Percentiles rank a stretch among this genome's conserved stretches.
These are phyloP conservation scores for Apodemus agrarius DNA, from an alignment of 2,797 vertebrate species.

Conservation along the genomic window DNA sequence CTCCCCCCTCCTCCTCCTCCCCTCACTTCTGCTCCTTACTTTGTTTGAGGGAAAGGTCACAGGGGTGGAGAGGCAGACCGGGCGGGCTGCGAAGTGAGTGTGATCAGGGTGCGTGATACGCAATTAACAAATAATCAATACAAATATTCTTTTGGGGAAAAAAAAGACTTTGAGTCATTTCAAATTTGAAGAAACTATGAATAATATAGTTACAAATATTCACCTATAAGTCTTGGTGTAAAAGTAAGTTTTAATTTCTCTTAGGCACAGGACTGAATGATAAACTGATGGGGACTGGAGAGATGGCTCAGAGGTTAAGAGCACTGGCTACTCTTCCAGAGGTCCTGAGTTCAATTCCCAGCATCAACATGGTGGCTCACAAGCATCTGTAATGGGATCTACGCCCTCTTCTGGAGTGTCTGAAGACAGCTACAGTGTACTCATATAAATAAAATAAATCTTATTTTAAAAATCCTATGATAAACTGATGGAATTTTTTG, in stretches of 20 bases:
- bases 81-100: background rate
- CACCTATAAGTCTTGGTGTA: conserved; percentile 1
- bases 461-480: too few relatives aligned
- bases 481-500: too few relatives aligned
- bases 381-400: too few relatives aligned
- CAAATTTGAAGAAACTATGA: background rate
- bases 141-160: background rate
- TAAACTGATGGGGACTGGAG: too few relatives aligned
- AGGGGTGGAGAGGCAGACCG: background rate
- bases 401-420: too few relatives aligned
- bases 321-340: too few relatives aligned
- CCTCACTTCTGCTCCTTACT: background rate
- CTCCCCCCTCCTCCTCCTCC: too few relatives aligned
- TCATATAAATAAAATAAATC: too few relatives aligned
- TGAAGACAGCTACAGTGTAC: too few relatives aligned
- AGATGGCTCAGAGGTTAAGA: too few relatives aligned
- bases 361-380: too few relatives aligned
- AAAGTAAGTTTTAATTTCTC: conserved; percentile 35
- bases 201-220: conserved; percentile 11
- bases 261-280: background rate
- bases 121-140: background rate
- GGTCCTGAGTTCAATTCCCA: too few relatives aligned
- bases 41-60: background rate
- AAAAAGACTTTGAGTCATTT: conserved; percentile 20
- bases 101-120: background rate